Base-by-base conservation (phyloP, 2,113 vertebrate species). In the Typhlomys cinereus region DNA sequence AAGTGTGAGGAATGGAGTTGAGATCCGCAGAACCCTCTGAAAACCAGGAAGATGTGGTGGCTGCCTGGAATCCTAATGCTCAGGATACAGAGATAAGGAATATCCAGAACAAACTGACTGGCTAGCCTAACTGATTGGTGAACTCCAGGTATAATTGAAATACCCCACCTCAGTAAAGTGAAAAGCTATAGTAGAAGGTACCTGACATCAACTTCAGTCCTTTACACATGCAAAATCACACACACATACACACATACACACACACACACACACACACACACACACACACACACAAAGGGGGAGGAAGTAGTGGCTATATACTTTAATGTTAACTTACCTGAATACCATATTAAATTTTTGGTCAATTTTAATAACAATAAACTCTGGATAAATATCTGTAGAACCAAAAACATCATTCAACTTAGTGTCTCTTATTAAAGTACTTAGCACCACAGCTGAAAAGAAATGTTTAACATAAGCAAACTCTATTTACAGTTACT, bases 401-500 rank as follows among this genome's bases (percentile, higher is more conserved):
- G 67, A 54, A 75, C 25, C 54, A 25, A 91, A 3, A 46, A 31
- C 75, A 4, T 83, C 74, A 48, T 66, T 88, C 59, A 50, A 9
- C 88, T 79, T 82, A 83, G 48, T 92, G 12, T 74, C 50, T 89
- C n/a, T 48, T 11, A 88, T 78, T 73, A 44, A 83, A 75, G 23
- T 27, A 79, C 14, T 50, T 88, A 91, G 71, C 54, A 7, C 52
- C 21, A 29, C 15, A 52, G n/a, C 4, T 66, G 74, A 90, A 95
- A 82, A 50, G 18, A 95, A 91, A 62, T 88, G 15, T 54, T 36
- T 85, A 89, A 70, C 48, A 57, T 7, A 94, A 46, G 7, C 39
- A 82, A 94, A 75, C 21, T 20, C 14, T 95, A 46, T 87, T 85
- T 88, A 18, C 12, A 90, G 39, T 67, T 66, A 94, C 69, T 88